Evolutionary conservation across 2,113 vertebrate genomes (phyloP).

Genomic region (Mungos mungo): DNA sequence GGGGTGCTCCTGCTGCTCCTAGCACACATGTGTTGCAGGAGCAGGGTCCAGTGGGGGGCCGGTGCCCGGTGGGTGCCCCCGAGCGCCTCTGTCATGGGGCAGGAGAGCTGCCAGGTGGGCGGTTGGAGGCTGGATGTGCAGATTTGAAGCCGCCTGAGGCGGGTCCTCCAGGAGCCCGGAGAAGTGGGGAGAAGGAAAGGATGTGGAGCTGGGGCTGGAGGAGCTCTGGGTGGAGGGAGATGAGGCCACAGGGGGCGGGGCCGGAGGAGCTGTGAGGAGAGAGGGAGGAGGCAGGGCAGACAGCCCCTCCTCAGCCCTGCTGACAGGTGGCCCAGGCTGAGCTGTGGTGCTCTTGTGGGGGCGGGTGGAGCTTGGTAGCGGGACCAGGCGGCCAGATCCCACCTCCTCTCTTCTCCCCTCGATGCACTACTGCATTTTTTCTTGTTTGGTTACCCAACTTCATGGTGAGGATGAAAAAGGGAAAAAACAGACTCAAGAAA

Average conservation of each 20-base stretch:
- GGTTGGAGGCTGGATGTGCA: background rate
- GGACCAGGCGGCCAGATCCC: background rate
- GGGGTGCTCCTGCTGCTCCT: background rate
- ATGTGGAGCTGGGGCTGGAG: background rate
- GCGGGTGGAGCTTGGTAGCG: background rate
- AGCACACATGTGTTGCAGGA: background rate
- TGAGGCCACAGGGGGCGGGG: background rate
- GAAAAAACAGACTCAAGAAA: background rate
- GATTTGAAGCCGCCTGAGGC: background rate
- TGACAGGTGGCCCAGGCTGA: background rate
- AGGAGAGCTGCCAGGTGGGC: background rate
- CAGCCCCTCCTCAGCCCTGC: background rate
- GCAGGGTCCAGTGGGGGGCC: background rate
- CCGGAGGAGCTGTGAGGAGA: background rate
- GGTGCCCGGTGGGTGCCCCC: background rate
- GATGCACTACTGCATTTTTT: background rate
- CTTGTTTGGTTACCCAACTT: background rate
- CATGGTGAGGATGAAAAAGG: background rate
- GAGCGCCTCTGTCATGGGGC: background rate
- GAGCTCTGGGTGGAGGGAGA: background rate
- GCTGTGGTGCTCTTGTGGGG: background rate
- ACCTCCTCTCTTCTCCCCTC: background rate
- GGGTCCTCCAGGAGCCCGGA: no score
- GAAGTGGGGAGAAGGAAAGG: background rate
- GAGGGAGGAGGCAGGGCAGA: background rate